Evolutionary conservation across 2,888 invertebrate species (phyloP), one percentile per base, ranked within the genome.

Genomic region (Apodemia mormo): DNA sequence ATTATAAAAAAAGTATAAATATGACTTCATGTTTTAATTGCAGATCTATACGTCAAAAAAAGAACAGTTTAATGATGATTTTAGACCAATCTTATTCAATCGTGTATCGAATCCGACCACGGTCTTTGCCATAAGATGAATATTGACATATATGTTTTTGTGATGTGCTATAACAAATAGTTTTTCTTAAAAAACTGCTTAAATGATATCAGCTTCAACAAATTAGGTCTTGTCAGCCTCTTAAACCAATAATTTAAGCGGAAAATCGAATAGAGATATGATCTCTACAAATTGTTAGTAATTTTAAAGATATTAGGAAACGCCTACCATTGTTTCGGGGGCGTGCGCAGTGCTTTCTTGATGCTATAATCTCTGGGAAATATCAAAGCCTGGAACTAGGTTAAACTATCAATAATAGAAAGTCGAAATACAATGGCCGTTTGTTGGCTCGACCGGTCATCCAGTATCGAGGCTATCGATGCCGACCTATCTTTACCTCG

Each of bases 261-360:
- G 79, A 76, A 79, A 80, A 76, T 78, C 75, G 76, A 78, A 76
- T 75, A 80, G 82, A 83, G 82, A 84, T 84, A 80, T 76, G 71
- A 52, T 68, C 72, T 75, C 73, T 78, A 78, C 84, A 84, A 85
- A 85, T 83, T 76, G 79, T 75, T 76, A 75, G 80, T 82, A 83
- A 82, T 83, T 82, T 85, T 83, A 82, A 80, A 75, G 79, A 79
- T 78, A 81, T 90, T 88, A 84, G 85, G 78, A 79, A 82, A 88
- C 70, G 70, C 80, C 77, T 83, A 85, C 89, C 86, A 89, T 83
- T 76, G 77, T 78, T 80, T 80, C 81, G 79, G 80, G 78, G 72
- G 79, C 77, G 76, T 74, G 65, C 71, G 67, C 73, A 69, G 86
- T 77, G 80, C 73, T 76, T 72, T 74, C 74, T 72, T 73, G 73